These are phyloP conservation scores for Aspidiotus destructor DNA, from an alignment of 2,888 invertebrate species.

Conservation along the genomic window DNA sequence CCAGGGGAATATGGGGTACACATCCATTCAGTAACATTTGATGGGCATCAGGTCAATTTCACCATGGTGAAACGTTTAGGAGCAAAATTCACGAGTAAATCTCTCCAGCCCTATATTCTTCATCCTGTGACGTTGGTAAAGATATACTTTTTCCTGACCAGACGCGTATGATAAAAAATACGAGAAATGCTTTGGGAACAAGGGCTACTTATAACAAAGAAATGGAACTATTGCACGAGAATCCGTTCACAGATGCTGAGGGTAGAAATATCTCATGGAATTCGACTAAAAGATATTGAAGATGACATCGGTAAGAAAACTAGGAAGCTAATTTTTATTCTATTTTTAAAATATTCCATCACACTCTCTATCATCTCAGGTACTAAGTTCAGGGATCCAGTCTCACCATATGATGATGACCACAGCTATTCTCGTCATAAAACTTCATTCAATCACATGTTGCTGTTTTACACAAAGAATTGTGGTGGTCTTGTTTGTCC, in stretches of 20 bases:
- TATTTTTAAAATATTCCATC: too few species aligned
- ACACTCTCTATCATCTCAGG: too few species aligned
- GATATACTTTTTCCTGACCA: neutral
- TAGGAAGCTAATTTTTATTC: too few species aligned
- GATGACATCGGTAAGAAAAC: neutral
- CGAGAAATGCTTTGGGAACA: neutral
- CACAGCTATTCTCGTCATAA: too few species aligned
- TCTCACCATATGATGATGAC: neutral
- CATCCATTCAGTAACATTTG: neutral
- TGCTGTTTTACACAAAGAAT: too few species aligned
- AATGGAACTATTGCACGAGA: neutral
- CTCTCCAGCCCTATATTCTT: neutral
- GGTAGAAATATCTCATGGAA: neutral
- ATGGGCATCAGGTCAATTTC: neutral
- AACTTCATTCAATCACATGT: too few species aligned
- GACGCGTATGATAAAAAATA: neutral
- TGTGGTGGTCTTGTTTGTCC: too few species aligned
- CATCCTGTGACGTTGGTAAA: neutral
- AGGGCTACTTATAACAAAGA: neutral
- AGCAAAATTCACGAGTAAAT: too few species aligned
- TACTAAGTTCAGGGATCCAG: too few species aligned
- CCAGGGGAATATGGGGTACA: neutral
- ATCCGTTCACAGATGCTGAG: neutral
- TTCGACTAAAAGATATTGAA: neutral
- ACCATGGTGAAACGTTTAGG: neutral